Conservation (phyloP, 1,140 invertebrate genomes). For the Zaprionus capensis region DNA sequence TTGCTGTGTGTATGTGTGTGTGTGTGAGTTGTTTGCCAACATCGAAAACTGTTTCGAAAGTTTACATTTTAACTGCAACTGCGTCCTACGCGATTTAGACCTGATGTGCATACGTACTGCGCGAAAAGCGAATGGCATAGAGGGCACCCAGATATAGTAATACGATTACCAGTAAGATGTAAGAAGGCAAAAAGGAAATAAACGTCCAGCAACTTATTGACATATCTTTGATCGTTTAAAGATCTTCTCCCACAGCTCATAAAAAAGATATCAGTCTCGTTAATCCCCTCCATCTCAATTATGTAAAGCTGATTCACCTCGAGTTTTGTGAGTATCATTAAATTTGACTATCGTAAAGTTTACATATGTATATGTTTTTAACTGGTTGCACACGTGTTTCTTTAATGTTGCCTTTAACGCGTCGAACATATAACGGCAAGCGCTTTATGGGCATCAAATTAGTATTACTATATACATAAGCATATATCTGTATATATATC, state of each 20-base stretch:
- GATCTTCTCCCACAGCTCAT: not conserved
- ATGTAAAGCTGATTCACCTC: conserved; percentile 1
- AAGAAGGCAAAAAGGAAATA: conserved; percentile 32
- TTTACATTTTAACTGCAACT: conserved; percentile 28
- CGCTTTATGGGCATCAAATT: not conserved
- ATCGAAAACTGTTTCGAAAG: conserved; percentile 51
- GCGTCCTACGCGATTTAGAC: conserved; percentile 34
- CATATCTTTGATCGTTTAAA: not conserved
- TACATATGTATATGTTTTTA: not conserved
- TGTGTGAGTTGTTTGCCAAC: conserved; percentile 49
- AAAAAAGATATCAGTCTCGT: not conserved
- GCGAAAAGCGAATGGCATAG: conserved; percentile 11
- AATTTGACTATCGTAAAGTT: not conserved
- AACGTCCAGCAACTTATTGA: not conserved
- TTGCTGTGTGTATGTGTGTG: not conserved
- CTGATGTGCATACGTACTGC: conserved; percentile 37
- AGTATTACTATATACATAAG: not conserved
- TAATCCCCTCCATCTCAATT: not conserved
- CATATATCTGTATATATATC: not conserved
- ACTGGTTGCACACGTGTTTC: not conserved
- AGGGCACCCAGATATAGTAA: conserved; percentile 11
- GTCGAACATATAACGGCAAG: not conserved
- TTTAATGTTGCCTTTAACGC: not conserved
- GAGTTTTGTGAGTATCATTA: not conserved
- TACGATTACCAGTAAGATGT: not conserved